Percentiles rank a stretch among this genome's conserved stretches.
phyloP scores from a whole-genome alignment of 2,113 vertebrate genomes.

The Xerus inauris region DNA sequence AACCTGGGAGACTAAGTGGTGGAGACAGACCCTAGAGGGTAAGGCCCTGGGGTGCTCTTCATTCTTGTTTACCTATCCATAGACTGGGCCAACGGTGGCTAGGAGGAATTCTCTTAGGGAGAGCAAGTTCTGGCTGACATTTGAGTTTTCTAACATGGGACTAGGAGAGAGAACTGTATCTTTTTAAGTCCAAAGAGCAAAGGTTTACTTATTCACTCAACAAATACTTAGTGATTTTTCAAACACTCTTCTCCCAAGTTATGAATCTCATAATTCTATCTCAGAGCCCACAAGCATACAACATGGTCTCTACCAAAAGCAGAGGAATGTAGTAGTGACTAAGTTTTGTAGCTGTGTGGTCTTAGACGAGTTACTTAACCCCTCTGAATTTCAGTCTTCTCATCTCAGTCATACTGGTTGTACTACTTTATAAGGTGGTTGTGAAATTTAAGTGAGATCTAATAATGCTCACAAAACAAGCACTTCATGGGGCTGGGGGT shows the following conservation, averaged over 20 bases:
- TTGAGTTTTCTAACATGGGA: slow-evolving; percentile 18
- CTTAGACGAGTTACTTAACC: slow-evolving; percentile 46
- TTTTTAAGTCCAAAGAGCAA: not conserved
- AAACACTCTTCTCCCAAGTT: not conserved
- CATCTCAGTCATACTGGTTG: not conserved
- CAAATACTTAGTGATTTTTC: not conserved
- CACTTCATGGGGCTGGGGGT: not conserved
- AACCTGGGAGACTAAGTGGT: slow-evolving; percentile 2
- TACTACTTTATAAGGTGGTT: not conserved
- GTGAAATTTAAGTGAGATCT: slow-evolving; percentile 11
- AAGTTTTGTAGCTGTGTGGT: slow-evolving; percentile 1
- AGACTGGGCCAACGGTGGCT: not conserved
- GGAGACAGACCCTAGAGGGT: slow-evolving; percentile 55
- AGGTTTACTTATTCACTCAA: not conserved
- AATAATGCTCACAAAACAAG: too few species aligned
- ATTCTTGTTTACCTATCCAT: slow-evolving; percentile 69
- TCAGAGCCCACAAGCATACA: not conserved
- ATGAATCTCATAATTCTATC: not conserved
- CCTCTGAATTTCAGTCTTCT: slow-evolving; percentile 43
- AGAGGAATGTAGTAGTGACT: not conserved
- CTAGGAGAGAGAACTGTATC: not conserved
- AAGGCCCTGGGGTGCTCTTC: slow-evolving; percentile 31
- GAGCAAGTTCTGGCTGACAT: slow-evolving; percentile 1
- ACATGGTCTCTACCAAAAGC: not conserved
- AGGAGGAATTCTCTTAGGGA: slow-evolving; percentile 20